phyloP scores from a whole-genome alignment of 2,797 vertebrate genomes.

The Sebastolobus altivelis region DNA sequence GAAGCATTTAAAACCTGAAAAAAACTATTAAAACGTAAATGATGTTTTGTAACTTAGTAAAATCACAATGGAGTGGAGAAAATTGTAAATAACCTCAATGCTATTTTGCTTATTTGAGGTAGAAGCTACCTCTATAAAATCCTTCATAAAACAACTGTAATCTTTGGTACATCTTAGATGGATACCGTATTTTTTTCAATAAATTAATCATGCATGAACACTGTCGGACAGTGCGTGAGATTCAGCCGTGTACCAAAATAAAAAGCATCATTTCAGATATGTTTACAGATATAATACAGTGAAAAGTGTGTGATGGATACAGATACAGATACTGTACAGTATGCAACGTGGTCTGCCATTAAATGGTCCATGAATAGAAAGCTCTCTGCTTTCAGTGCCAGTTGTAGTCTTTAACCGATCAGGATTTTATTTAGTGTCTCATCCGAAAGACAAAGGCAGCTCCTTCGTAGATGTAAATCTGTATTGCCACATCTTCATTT shows the following conservation, averaged over 20 bases:
- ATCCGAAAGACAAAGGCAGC: constrained; percentile 44
- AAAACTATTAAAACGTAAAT: neutral
- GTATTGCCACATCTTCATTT: neutral
- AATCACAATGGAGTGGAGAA: neutral
- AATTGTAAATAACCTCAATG: neutral
- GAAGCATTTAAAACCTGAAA: neutral
- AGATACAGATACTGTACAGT: constrained; percentile 20
- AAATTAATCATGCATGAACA: neutral
- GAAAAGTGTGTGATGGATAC: constrained; percentile 5
- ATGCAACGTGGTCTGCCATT: neutral
- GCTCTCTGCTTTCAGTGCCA: neutral
- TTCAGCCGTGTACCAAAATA: constrained; percentile 18
- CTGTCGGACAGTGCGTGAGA: neutral
- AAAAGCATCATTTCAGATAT: neutral
- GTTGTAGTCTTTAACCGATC: constrained; percentile 1
- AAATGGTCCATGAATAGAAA: constrained; percentile 7
- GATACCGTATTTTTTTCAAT: neutral
- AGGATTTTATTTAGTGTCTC: constrained; percentile 56
- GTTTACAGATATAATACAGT: constrained; percentile 13
- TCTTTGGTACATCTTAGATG: constrained; percentile 12
- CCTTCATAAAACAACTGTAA: constrained; percentile 24
- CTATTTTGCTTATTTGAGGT: neutral
- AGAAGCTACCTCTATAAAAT: neutral
- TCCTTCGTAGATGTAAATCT: neutral
- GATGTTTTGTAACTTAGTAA: neutral